These are phyloP conservation scores for Cyrtodaria siliqua DNA, from an alignment of 2,888 invertebrate genomes.

Conservation along the genomic window DNA sequence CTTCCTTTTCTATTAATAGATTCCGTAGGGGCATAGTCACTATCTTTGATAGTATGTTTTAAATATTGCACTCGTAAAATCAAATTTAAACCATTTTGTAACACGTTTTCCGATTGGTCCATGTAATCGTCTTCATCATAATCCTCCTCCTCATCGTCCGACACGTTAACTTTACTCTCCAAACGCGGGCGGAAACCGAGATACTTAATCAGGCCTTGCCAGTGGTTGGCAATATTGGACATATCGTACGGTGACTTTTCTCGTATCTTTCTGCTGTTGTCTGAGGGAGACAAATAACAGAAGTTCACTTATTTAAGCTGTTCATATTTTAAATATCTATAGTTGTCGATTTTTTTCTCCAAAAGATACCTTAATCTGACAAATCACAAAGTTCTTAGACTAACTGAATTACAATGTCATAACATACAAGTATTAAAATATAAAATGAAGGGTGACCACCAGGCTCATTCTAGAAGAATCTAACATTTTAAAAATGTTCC, in stretches of 20 bases:
- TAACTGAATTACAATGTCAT: no score
- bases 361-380: no score
- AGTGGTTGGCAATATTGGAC: slow-evolving; percentile 46
- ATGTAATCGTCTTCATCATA: slow-evolving; percentile 31
- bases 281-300: no score
- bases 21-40: slow-evolving; percentile 28
- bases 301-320: no score
- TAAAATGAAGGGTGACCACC: no score
- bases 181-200: slow-evolving; percentile 18
- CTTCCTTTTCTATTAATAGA: not conserved
- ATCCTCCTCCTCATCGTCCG: slow-evolving; percentile 40
- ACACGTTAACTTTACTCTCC: slow-evolving; percentile 19
- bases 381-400: no score
- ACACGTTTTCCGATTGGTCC: slow-evolving; percentile 37
- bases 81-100: slow-evolving; percentile 66
- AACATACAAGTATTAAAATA: no score
- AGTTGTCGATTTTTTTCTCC: no score
- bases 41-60: slow-evolving; percentile 44
- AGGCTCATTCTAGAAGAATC: no score
- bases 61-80: slow-evolving; percentile 72
- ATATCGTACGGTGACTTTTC: slow-evolving; percentile 45
- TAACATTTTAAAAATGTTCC: no score
- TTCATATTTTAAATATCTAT: no score
- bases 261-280: slow-evolving; percentile 24
- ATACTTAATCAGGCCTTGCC: slow-evolving; percentile 24